Evolutionary conservation across 2,113 vertebrate species (phyloP).

Genomic region (Mobula hypostoma): DNA sequence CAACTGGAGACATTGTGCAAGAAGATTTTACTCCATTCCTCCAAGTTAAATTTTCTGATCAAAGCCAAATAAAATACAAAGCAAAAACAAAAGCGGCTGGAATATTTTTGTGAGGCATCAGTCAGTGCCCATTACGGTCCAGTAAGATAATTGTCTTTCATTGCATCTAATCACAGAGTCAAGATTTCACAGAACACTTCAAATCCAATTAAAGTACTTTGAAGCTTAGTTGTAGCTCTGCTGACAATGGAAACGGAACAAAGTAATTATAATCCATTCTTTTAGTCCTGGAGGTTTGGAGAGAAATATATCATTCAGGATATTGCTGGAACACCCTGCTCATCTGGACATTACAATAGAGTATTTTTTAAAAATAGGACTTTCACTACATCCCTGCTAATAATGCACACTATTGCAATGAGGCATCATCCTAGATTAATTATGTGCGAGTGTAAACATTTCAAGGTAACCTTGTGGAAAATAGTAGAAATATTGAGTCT

Average conservation of each 20-base stretch:
- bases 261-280: not conserved
- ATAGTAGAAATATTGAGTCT: not conserved
- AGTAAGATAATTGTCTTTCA: not conserved
- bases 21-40: not conserved
- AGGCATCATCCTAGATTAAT: not conserved
- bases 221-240: not conserved
- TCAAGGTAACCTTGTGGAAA: not conserved
- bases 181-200: not conserved
- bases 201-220: not conserved
- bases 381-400: not conserved
- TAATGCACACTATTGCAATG: not conserved
- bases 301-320: not conserved
- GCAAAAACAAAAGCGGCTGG: not conserved
- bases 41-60: not conserved
- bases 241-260: not conserved
- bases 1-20: not conserved
- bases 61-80: not conserved
- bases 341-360: not conserved
- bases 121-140: not conserved
- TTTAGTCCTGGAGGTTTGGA: not conserved
- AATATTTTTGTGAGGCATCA: not conserved
- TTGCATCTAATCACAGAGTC: not conserved
- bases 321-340: not conserved
- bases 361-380: not conserved
- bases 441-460: not conserved